phyloP scores from a whole-genome alignment of 2,888 invertebrate genomes.

The Hemicrepidius hirtus region DNA sequence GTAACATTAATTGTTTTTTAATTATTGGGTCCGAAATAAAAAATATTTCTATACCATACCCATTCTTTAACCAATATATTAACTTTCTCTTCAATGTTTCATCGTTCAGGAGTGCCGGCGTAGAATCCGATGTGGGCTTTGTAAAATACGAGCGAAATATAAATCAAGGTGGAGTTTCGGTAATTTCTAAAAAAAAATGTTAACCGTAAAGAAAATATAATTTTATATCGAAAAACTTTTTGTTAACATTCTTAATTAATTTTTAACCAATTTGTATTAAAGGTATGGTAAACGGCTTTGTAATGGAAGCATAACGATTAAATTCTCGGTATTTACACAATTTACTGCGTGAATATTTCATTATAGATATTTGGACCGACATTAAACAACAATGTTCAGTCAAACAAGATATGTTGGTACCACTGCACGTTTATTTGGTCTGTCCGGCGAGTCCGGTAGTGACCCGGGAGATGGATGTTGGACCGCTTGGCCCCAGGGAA shows the following conservation, averaged over 20 bases:
- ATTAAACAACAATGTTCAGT: slow-evolving; percentile 53
- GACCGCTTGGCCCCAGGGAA: slow-evolving; percentile 64
- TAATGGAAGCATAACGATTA: slow-evolving; percentile 41
- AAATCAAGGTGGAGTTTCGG: neutral
- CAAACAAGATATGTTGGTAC: slow-evolving; percentile 54
- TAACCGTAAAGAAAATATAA: neutral
- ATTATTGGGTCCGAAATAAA: slow-evolving; percentile 10
- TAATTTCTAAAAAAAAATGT: neutral
- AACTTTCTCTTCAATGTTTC: slow-evolving; percentile 11
- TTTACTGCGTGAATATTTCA: slow-evolving; percentile 52
- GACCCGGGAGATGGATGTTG: slow-evolving; percentile 66
- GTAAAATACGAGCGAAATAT: neutral
- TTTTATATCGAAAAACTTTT: neutral
- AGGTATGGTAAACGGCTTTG: slow-evolving; percentile 28
- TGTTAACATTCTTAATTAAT: too few species aligned
- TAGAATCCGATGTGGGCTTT: slow-evolving; percentile 2
- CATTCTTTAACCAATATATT: neutral
- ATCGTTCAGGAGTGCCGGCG: slow-evolving; percentile 1
- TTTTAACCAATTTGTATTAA: slow-evolving; percentile 9
- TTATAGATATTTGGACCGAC: slow-evolving; percentile 52
- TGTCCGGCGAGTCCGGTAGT: slow-evolving; percentile 58
- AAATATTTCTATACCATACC: slow-evolving; percentile 10
- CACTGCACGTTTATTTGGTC: slow-evolving; percentile 58
- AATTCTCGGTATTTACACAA: slow-evolving; percentile 49
- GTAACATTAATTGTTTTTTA: slow-evolving; percentile 30